These are phyloP conservation scores for Lepidothrix coronata DNA, from an alignment of 2,113 vertebrate genomes.

Conservation along the genomic window DNA sequence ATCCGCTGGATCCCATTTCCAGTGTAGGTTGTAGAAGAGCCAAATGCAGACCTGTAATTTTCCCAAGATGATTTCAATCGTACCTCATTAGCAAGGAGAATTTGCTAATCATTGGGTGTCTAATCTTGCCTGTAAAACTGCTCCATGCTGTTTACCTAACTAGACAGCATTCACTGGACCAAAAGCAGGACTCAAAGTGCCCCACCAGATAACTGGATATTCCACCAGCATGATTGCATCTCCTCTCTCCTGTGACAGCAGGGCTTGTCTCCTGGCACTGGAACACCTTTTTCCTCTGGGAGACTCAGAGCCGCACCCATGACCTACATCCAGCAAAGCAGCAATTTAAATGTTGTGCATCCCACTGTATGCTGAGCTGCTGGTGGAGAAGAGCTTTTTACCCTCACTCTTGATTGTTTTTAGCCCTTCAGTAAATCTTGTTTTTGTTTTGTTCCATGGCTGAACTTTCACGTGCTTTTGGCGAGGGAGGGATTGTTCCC, in stretches of 20 bases:
- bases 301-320: rapidly evolving
- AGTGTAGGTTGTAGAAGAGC: not conserved
- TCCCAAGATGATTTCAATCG: not conserved
- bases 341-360: not conserved
- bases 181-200: not conserved
- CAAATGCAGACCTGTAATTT: not conserved
- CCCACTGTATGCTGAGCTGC: not conserved
- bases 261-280: not conserved
- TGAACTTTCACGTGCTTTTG: not conserved
- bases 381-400: not conserved
- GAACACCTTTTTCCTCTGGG: not conserved
- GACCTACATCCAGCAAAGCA: not conserved
- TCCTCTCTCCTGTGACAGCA: not conserved
- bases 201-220: not conserved
- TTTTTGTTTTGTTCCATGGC: not conserved
- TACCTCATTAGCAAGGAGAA: not conserved
- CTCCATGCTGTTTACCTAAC: not conserved
- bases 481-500: not conserved
- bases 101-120: not conserved
- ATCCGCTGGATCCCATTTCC: not conserved
- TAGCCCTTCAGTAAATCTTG: not conserved
- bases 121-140: not conserved
- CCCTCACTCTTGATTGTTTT: not conserved
- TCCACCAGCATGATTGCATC: not conserved
- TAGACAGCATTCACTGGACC: not conserved